Evolutionary conservation across 1,140 invertebrate genomes (phyloP), one percentile per base, ranked within the genome.

Genomic region (Drosophila willistoni): DNA sequence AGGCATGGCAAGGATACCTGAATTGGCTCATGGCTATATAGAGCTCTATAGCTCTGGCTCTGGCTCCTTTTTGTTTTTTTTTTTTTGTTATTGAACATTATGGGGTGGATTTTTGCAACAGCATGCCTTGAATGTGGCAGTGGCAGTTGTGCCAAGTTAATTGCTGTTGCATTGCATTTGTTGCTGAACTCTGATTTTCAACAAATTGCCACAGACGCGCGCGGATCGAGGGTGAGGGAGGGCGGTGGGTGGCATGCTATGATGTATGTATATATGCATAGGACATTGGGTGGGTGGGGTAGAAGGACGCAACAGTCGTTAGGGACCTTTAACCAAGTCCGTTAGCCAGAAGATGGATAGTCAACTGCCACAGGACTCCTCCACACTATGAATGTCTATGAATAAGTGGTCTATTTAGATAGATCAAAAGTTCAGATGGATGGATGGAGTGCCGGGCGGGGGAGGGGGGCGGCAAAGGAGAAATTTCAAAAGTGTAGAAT

Each of bases 71-170:
- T 14, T 17, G 3, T 42, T 41, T 10, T 79, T 79, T 87, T 71
- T 81, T 82, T 87, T 89, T 69, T 73, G 76, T 81, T 81, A 79
- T 79, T 81, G 69, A 73, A 64, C 76, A 83, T 83, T 82, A 81
- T 62, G 72, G 83, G 83, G 83, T 87, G 83, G 83, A 87, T 87
- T 87, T 86, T 83, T 79, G 79, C 79, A 79, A 79, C 74, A 77
- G 77, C 75, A 56, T 77, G 59, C 47, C 57, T 60, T 47, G 83
- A 89, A 87, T 87, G 83, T 87, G 80, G 83, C 84, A 86, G 83
- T 87, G 80, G 83, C 84, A 86, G 83, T 86, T 86, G 83, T 89
- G 84, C 84, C 84, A 80, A 89, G 83, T 86, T 86, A 89, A 86
- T 83, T 86, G 82, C 83, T 86, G 83, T 86, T 86, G 83, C 83